These are phyloP conservation scores for Lacerta agilis DNA, from an alignment of 2,797 vertebrate species.

Conservation along the genomic window DNA sequence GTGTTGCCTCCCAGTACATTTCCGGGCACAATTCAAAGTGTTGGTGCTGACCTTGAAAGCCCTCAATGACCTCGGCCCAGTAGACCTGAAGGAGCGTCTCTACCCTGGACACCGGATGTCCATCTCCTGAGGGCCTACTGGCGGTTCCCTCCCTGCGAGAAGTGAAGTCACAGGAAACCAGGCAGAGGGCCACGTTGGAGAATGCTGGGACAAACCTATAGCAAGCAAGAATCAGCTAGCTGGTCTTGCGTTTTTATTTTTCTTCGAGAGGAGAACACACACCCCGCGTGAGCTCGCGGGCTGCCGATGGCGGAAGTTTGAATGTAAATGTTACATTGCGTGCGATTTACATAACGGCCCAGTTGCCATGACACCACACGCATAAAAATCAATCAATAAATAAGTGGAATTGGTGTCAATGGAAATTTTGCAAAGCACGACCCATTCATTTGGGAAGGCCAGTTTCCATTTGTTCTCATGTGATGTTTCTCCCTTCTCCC, in stretches of 20 bases:
- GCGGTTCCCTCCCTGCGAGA: no score
- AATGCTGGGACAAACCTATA: no score
- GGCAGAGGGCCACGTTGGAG: no score
- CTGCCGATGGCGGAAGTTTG: constrained; percentile 47
- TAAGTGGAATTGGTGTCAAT: constrained; percentile 72
- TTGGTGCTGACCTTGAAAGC: no score
- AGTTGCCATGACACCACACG: constrained; percentile 63
- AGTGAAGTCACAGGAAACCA: no score
- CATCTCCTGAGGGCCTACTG: no score
- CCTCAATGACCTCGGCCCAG: no score
- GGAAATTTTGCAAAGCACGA: constrained; percentile 61
- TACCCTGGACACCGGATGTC: no score
- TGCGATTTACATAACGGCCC: constrained; percentile 66
- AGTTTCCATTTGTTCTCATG: constrained; percentile 22
- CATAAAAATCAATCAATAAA: constrained; percentile 71
- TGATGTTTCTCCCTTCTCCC: constrained; percentile 17
- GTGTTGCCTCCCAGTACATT: no score
- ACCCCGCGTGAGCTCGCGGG: not conserved
- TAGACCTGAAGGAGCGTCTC: no score
- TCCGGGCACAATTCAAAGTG: no score
- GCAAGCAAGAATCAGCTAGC: not conserved
- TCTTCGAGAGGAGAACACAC: not conserved
- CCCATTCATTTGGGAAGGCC: constrained; percentile 53
- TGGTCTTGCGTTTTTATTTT: not conserved
- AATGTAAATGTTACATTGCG: constrained; percentile 60